Conservation (phyloP, 2,113 vertebrate species). For the Aplodontia rufa region DNA sequence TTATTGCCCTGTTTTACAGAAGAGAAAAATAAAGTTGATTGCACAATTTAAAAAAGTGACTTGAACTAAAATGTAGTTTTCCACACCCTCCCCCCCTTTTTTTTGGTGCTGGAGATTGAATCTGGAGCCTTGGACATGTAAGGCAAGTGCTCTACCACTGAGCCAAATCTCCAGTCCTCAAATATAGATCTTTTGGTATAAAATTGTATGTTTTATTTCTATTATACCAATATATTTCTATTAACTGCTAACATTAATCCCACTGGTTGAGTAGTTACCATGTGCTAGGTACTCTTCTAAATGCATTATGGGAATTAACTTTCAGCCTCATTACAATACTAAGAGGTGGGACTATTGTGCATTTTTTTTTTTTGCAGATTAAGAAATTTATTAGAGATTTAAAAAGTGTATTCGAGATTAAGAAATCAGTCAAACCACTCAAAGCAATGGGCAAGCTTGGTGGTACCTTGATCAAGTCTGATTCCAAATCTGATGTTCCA, state of each 20-base stretch:
- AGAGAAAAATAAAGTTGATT: conserved; percentile 21
- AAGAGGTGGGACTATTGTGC: neutral
- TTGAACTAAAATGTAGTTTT: neutral
- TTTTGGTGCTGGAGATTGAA: no score
- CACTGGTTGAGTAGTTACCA: neutral
- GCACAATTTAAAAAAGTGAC: neutral
- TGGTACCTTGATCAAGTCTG: neutral
- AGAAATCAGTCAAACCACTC: neutral
- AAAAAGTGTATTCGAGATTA: neutral
- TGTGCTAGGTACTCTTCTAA: neutral
- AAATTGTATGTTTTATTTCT: neutral
- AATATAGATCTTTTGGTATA: neutral
- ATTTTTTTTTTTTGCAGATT: neutral
- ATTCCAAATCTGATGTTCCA: neutral
- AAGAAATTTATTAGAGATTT: neutral
- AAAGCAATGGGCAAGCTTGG: neutral
- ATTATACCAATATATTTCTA: neutral
- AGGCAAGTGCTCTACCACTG: no score
- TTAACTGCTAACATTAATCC: neutral
- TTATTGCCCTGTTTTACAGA: conserved; percentile 28
- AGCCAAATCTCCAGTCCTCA: no score
- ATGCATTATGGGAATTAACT: neutral
- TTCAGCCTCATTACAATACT: neutral
- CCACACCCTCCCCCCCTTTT: no score
- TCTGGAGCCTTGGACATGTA: no score